A percentile compares a stretch with the other conserved stretches of the same genome.
phyloP scores from a whole-genome alignment of 2,797 vertebrate genomes.

The Sebastes matsubarae region DNA sequence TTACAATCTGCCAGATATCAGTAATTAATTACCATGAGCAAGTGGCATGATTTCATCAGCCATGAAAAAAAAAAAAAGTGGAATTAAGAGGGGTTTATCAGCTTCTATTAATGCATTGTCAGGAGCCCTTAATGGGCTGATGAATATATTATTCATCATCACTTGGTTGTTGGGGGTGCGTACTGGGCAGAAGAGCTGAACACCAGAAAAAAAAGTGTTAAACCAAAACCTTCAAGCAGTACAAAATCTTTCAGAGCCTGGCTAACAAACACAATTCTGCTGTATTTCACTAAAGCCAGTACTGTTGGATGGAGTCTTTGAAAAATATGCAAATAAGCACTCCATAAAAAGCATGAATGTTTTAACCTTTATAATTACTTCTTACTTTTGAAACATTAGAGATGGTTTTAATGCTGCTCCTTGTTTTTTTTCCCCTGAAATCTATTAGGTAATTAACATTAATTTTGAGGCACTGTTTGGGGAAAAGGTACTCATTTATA shows the following conservation, averaged over 20 bases:
- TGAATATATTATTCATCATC: conserved; percentile 71
- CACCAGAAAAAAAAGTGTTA: conserved; percentile 19
- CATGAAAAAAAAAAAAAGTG: conserved; percentile 50
- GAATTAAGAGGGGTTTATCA: conserved; percentile 73
- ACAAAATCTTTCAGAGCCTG: conserved; percentile 24
- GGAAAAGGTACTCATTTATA: conserved; percentile 60
- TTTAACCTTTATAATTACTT: conserved; percentile 52
- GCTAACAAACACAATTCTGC: conserved; percentile 23
- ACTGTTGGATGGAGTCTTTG: conserved; percentile 20
- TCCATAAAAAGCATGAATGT: conserved; percentile 41
- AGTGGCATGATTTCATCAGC: conserved; percentile 75
- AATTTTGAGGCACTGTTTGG: conserved; percentile 44
- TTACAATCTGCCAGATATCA: conserved; percentile 75
- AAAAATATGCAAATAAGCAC: conserved; percentile 49
- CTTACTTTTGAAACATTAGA: conserved; percentile 54
- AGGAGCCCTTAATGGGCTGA: conserved; percentile 72
- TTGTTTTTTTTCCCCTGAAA: conserved; percentile 23
- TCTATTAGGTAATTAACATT: conserved; percentile 69
- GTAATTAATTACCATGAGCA: conserved; percentile 78
- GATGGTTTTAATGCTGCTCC: conserved; percentile 36
- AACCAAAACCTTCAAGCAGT: conserved; percentile 25
- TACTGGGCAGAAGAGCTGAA: conserved; percentile 26
- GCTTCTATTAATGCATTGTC: conserved; percentile 76
- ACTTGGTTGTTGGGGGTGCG: conserved; percentile 37
- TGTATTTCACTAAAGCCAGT: conserved; percentile 14